Evolutionary conservation across 2,797 vertebrate species (phyloP).

Genomic region (Corythornis leucogaster): DNA sequence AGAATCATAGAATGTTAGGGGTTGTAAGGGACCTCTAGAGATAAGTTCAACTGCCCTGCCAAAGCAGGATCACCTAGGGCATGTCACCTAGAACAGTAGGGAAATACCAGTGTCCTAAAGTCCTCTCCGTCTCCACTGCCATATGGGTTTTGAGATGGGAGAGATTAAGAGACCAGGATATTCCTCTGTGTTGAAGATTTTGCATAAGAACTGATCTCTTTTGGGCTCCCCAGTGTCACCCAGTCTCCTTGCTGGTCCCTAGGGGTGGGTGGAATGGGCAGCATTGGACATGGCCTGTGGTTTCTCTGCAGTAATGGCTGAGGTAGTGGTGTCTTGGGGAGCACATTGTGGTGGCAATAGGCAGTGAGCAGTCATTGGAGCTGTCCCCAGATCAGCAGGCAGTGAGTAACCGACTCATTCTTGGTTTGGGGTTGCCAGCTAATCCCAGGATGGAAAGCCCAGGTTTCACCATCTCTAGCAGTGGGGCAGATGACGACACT

Average conservation of each 20-base stretch:
- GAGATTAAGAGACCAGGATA: background rate
- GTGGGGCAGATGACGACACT: background rate
- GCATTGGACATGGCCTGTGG: accelerated
- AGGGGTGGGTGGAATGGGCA: background rate
- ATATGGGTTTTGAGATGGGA: background rate
- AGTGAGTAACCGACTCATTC: background rate
- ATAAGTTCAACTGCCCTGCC: too few species aligned
- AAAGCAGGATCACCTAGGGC: too few species aligned
- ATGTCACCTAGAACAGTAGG: background rate
- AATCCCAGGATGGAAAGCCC: background rate
- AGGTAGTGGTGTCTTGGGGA: background rate
- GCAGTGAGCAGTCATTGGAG: background rate
- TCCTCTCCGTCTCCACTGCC: background rate
- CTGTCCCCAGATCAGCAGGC: background rate
- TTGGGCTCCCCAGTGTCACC: background rate
- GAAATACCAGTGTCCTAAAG: background rate
- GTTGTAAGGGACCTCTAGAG: too few species aligned
- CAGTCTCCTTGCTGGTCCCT: background rate
- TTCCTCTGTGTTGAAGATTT: background rate
- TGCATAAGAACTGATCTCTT: background rate
- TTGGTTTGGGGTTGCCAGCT: background rate
- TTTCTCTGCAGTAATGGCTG: background rate
- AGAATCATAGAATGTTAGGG: too few species aligned
- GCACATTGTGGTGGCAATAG: background rate
- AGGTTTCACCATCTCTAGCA: background rate